A percentile compares a stretch with the other conserved stretches of the same genome.
Conservation (phyloP, 2,888 invertebrate genomes). For the Nezara viridula region DNA sequence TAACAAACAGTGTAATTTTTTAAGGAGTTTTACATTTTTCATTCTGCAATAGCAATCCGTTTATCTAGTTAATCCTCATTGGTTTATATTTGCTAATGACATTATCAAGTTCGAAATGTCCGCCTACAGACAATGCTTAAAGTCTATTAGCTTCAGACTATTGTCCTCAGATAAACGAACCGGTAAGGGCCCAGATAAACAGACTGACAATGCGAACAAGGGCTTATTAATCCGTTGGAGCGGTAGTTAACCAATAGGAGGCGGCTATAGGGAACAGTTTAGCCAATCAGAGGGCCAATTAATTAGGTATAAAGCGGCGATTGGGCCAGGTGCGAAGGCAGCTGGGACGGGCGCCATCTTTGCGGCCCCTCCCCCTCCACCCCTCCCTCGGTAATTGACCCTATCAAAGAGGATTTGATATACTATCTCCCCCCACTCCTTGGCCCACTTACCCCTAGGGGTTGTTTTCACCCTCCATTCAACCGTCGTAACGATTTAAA, state of each 20-base stretch:
- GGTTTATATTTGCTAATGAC: not conserved
- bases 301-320: conserved; percentile 51
- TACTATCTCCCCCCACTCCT: conserved; percentile 25
- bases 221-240: not conserved
- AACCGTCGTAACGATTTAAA: conserved; percentile 46
- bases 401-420: conserved; percentile 38
- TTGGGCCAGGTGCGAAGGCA: conserved; percentile 41
- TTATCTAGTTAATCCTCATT: not conserved
- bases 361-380: conserved; percentile 43
- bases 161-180: conserved; percentile 3
- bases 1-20: too few relatives aligned
- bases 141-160: conserved; percentile 2
- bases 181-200: not conserved
- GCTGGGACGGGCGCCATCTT: conserved; percentile 56
- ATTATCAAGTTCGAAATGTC: not conserved
- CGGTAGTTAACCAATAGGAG: conserved; percentile 54
- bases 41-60: too few relatives aligned
- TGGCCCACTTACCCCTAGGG: conserved; percentile 42
- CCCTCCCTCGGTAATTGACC: conserved; percentile 24
- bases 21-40: too few relatives aligned
- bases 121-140: not conserved
- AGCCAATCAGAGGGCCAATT: conserved; percentile 47
- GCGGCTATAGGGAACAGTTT: conserved; percentile 29
- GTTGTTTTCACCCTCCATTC: conserved; percentile 45
- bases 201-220: not conserved